A percentile compares a stretch with the other conserved stretches of the same genome.
These are phyloP conservation scores for Irena cyanogastra DNA, from an alignment of 2,113 vertebrate species.

Conservation along the genomic window DNA sequence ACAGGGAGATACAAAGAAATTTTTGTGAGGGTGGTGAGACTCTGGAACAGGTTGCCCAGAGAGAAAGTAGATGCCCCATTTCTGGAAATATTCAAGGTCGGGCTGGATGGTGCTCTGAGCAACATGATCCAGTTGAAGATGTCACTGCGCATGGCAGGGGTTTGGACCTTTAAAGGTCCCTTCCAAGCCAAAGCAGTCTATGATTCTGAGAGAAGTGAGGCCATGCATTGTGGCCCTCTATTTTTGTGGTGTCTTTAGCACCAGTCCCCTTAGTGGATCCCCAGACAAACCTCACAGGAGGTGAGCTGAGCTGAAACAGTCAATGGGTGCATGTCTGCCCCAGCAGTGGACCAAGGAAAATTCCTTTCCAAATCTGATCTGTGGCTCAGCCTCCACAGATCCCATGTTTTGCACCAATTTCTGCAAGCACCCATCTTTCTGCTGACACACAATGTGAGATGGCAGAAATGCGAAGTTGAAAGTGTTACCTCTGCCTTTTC, in stretches of 20 bases:
- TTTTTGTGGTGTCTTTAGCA: neutral
- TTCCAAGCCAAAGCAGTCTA: neutral
- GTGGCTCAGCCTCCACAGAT: neutral
- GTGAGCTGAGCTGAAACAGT: neutral
- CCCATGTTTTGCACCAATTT: neutral
- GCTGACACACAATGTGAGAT: neutral
- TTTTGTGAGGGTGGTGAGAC: neutral
- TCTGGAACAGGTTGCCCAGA: neutral
- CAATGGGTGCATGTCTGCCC: rapidly evolving
- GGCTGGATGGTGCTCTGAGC: neutral
- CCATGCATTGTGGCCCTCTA: neutral
- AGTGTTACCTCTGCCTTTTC: neutral
- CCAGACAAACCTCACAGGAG: neutral
- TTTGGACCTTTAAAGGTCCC: neutral
- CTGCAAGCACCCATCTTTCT: neutral
- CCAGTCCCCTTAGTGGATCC: rapidly evolving
- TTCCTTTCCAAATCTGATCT: neutral
- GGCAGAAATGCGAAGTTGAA: rapidly evolving
- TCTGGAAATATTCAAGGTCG: neutral
- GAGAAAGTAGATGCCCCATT: neutral
- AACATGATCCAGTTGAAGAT: neutral
- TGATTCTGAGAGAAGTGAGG: neutral
- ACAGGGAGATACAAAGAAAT: neutral
- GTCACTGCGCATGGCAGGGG: rapidly evolving
- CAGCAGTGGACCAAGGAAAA: neutral